A percentile compares a stretch with the other conserved stretches of the same genome.
These are phyloP conservation scores for Meloidogyne floridensis DNA, from an alignment of 1,140 invertebrate species.

Conservation along the genomic window DNA sequence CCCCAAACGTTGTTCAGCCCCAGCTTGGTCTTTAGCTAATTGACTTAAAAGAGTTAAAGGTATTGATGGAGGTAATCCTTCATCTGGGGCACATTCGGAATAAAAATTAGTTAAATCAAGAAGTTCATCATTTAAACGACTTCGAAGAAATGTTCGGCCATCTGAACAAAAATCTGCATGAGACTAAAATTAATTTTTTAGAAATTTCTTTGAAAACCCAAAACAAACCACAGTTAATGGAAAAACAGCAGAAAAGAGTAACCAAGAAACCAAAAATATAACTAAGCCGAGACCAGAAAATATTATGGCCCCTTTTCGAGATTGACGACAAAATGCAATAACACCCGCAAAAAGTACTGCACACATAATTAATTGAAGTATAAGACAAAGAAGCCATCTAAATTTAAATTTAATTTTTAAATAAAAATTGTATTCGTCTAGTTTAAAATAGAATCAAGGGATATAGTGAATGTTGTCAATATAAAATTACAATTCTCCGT, in stretches of 20 bases:
- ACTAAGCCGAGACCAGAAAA: constrained; percentile 51
- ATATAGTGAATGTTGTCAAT: too few relatives aligned
- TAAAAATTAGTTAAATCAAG: constrained; percentile 44
- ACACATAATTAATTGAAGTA: constrained; percentile 45
- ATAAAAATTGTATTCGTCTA: too few relatives aligned
- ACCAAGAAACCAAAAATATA: constrained; percentile 50
- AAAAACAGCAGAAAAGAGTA: constrained; percentile 48
- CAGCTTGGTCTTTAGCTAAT: constrained; percentile 7
- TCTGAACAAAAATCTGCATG: constrained; percentile 43
- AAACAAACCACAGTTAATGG: constrained; percentile 44
- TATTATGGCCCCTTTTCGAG: constrained; percentile 40
- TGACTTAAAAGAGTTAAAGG: constrained; percentile 16
- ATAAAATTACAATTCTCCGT: too few relatives aligned
- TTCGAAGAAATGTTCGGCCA: constrained; percentile 31
- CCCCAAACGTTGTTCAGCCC: constrained; percentile 17
- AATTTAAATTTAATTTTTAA: background rate
- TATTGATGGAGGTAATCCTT: constrained; percentile 21
- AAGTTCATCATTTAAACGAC: constrained; percentile 38
- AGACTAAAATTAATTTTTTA: constrained; percentile 25
- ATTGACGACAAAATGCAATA: constrained; percentile 49
- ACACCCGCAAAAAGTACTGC: constrained; percentile 49
- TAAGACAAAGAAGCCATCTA: constrained; percentile 49
- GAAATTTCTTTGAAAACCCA: background rate
- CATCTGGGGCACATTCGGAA: constrained; percentile 27
- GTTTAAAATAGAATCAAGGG: too few relatives aligned